A percentile compares a stretch with the other conserved stretches of the same genome.
These are phyloP conservation scores for Drosophila erecta DNA, from an alignment of 1,140 invertebrate species.

Conservation along the genomic window DNA sequence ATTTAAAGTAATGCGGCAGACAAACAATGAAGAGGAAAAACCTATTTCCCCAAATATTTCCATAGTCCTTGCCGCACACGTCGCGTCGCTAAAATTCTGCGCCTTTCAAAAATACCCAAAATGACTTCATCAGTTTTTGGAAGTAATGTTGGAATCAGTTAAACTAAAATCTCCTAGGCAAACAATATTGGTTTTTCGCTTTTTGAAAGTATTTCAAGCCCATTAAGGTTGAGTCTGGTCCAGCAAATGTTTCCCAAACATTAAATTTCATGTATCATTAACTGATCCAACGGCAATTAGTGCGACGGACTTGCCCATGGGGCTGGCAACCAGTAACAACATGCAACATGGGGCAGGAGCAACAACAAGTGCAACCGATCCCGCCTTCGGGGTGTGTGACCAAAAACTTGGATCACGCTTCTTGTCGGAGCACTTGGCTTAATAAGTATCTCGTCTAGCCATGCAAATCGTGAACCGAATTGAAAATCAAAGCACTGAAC, in stretches of 20 bases:
- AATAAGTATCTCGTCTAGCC: constrained; percentile 64
- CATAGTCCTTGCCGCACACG: constrained; percentile 1
- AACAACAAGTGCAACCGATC: constrained; percentile 40
- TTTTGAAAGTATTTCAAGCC: background rate
- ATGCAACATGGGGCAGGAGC: constrained; percentile 35
- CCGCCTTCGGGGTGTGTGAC: constrained; percentile 55
- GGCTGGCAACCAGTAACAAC: constrained; percentile 10
- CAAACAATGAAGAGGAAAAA: constrained; percentile 49
- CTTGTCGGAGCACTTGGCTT: constrained; percentile 56
- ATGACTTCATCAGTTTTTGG: constrained; percentile 2
- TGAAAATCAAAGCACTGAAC: constrained; percentile 54
- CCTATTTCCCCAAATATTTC: constrained; percentile 65
- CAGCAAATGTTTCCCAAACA: constrained; percentile 4
- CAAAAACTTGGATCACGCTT: constrained; percentile 59
- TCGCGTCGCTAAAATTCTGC: background rate
- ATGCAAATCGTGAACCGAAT: constrained; percentile 61
- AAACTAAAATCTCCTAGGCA: background rate
- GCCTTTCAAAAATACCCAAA: constrained; percentile 8
- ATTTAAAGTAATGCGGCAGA: constrained; percentile 41
- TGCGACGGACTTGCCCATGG: constrained; percentile 18
- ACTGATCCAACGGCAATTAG: constrained; percentile 28
- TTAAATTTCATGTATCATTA: constrained; percentile 14
- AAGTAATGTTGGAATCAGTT: background rate
- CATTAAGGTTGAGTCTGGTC: background rate
- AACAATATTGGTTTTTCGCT: too few species aligned